Conservation (phyloP, 2,888 invertebrate genomes). For the Philhelius pedissequus region DNA sequence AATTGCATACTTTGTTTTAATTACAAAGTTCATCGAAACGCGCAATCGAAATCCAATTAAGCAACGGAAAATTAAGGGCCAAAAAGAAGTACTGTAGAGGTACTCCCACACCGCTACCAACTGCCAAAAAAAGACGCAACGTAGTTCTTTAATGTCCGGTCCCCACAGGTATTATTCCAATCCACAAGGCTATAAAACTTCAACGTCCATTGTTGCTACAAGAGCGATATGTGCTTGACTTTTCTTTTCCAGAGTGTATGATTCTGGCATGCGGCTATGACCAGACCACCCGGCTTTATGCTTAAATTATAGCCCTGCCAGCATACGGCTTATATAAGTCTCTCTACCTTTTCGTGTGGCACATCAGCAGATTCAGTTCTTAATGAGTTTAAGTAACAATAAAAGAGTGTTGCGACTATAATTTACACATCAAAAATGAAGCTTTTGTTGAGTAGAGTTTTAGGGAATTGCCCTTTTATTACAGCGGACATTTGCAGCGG, state of each 20-base stretch:
- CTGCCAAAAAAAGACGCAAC: not conserved
- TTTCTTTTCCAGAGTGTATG: not conserved
- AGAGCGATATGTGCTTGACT: not conserved
- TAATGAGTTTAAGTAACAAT: slow-evolving; percentile 3
- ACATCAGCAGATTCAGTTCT: not conserved
- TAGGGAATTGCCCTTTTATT: not conserved
- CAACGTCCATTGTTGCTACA: not conserved
- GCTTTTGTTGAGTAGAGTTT: not conserved
- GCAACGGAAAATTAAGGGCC: slow-evolving; percentile 6
- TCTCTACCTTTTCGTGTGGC: not conserved
- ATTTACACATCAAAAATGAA: not conserved
- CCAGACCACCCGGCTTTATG: not conserved
- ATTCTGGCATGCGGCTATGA: not conserved
- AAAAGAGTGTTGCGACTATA: not conserved
- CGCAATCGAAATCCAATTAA: slow-evolving; percentile 34
- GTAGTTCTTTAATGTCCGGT: not conserved
- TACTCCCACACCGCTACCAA: too few relatives aligned
- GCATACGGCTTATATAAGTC: not conserved
- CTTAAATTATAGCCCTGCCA: slow-evolving; percentile 15
- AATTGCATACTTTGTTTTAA: slow-evolving; percentile 9
- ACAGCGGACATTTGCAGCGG: not conserved
- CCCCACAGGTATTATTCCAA: not conserved
- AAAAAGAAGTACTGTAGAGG: not conserved
- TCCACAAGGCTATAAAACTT: slow-evolving; percentile 6
- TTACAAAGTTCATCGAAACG: slow-evolving; percentile 38